Conservation (phyloP, 2,797 vertebrate genomes). For the Bovichtus variegatus region DNA sequence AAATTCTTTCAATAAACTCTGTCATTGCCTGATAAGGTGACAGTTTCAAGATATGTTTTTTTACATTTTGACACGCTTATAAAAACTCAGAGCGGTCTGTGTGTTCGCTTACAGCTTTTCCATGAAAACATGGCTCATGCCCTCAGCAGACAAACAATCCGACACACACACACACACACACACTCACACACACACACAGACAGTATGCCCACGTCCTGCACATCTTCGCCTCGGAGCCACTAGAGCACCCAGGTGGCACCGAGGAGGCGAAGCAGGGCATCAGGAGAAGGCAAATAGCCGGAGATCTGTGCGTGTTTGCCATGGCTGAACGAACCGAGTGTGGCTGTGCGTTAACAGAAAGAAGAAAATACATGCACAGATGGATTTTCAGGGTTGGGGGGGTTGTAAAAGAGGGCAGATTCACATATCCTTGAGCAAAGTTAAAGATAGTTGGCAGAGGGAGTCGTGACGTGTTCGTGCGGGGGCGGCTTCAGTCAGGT, state of each 20-base stretch:
- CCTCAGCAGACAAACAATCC: conserved; percentile 62
- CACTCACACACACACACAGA: conserved; percentile 36
- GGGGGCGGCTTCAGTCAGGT: conserved; percentile 40
- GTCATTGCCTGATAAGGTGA: conserved; percentile 24
- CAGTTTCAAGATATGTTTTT: conserved; percentile 11
- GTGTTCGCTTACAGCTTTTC: conserved; percentile 52
- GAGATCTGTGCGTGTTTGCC: conserved; percentile 68
- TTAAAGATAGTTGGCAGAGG: conserved; percentile 45
- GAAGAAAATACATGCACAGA: conserved; percentile 72
- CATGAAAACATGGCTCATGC: conserved; percentile 69
- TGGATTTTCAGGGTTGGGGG: conserved; percentile 64
- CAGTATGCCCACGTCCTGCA: conserved; percentile 55
- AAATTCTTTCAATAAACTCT: background rate
- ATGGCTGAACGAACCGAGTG: conserved; percentile 74
- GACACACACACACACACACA: conserved; percentile 39
- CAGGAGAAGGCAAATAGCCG: conserved; percentile 63
- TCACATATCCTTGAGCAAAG: conserved; percentile 64
- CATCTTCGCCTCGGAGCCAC: conserved; percentile 78
- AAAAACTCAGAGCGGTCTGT: conserved; percentile 15
- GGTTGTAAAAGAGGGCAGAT: conserved; percentile 33
- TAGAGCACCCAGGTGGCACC: conserved; percentile 82
- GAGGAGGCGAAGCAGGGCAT: conserved; percentile 66
- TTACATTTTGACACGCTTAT: background rate
- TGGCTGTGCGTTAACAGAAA: conserved; percentile 56
- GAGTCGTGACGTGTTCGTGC: conserved; percentile 6